Conservation (phyloP, 2,113 vertebrate genomes). For the Excalfactoria chinensis region DNA sequence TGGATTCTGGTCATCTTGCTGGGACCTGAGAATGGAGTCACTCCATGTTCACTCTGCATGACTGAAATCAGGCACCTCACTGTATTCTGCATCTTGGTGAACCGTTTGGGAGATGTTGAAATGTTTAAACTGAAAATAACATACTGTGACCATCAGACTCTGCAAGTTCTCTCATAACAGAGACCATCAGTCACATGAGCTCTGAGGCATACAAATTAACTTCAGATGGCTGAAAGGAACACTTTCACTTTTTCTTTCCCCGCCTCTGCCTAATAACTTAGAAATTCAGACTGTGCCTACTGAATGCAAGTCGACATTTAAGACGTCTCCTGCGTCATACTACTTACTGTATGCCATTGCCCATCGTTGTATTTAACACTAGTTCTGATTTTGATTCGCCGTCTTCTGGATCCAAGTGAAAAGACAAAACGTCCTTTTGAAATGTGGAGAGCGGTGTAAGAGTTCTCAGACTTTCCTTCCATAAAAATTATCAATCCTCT, state of each 20-base stretch:
- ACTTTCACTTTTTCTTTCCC: not conserved
- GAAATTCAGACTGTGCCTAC: not conserved
- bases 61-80: not conserved
- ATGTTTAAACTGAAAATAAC: not conserved
- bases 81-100: not conserved
- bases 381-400: conserved; percentile 84
- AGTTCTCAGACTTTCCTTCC: conserved; percentile 73
- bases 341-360: conserved; percentile 93
- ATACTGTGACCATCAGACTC: not conserved
- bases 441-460: conserved; percentile 86
- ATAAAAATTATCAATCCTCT: conserved; percentile 87
- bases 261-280: not conserved
- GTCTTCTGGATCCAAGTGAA: conserved; percentile 75
- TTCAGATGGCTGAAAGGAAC: not conserved
- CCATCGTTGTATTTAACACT: conserved; percentile 87
- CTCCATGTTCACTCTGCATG: not conserved
- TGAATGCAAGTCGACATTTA: not conserved
- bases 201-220: not conserved
- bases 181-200: not conserved
- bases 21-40: not conserved
- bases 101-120: not conserved
- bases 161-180: not conserved
- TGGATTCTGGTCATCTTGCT: not conserved
- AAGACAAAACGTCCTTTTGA: conserved; percentile 88
- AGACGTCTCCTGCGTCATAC: not conserved